These are phyloP conservation scores for Chlorodrepanis virens DNA, from an alignment of 2,113 vertebrate species.

Conservation along the genomic window DNA sequence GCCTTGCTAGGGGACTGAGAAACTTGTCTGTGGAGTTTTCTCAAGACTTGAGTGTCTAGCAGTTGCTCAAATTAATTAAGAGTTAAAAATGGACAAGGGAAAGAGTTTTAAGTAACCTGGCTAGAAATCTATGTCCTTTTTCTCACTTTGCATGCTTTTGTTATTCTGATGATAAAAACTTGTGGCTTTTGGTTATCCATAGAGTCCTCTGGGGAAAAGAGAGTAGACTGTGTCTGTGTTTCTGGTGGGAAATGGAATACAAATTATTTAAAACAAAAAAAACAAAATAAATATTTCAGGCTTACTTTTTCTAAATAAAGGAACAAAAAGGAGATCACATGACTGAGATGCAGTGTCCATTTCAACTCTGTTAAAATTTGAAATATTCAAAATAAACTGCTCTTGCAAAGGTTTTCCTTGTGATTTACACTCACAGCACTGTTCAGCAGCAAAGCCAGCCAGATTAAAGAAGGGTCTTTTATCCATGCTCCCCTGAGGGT, in stretches of 20 bases:
- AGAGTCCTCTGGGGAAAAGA: not conserved
- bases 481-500: rapidly evolving
- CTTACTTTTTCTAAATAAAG: not conserved
- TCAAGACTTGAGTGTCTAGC: not conserved
- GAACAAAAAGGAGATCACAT: not conserved
- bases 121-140: not conserved
- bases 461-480: not conserved
- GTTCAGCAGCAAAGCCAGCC: not conserved
- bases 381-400: not conserved
- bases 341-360: not conserved
- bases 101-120: not conserved
- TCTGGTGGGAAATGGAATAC: not conserved
- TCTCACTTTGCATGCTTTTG: not conserved
- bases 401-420: not conserved
- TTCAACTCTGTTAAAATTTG: not conserved
- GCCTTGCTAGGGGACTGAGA: not conserved
- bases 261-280: not conserved
- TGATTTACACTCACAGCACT: rapidly evolving
- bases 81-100: not conserved
- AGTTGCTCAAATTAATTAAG: not conserved
- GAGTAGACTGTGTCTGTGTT: not conserved
- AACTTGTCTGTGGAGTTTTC: not conserved
- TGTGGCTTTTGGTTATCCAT: not conserved
- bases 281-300: not conserved
- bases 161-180: not conserved